Base-by-base conservation (phyloP, 2,888 invertebrate genomes). In the Halocaridina rubra region DNA sequence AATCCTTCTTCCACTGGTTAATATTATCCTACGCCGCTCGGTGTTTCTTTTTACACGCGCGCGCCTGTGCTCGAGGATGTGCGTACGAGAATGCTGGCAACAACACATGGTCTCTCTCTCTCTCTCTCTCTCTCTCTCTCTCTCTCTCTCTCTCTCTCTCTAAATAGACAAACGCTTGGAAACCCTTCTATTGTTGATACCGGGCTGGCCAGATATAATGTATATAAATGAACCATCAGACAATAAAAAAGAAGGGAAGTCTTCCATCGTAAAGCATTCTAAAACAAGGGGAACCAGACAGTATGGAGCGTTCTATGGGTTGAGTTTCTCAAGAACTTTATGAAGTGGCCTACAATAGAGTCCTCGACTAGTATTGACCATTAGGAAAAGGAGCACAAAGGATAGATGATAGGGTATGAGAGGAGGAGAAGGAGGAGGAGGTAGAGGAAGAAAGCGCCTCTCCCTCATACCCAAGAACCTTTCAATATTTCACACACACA, bases 101-200 rank as follows among this genome's bases (percentile, higher is more conserved):
- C 4, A 5, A n/a, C 3, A 59, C 5, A n/a, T 13, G 59, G 22
- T 19, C 61, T 61, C 13, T 61, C 19, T n/a, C 19, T 61, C 13
- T n/a, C 19, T 61, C 61, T 61, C 61, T 61, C 61, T 61, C 61
- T 61, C 61, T 61, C 61, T 61, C 61, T 61, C 61, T 61, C 61
- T 61, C 61, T 61, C 61, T 61, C 61, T 61, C 61, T 61, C 61
- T 61, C 61, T 61, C 61, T 61, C 61, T 61, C n/a, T n/a, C n/a
- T n/a, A n/a, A 53, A 53, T n/a, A 53, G 53, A 53, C 53, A 53
- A 53, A 53, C 53, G 53, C 53, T 53, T n/a, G n/a, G 53, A 19
- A 53, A 53, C 53, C 53, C n/a, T 19, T 53, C 53, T 53, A n/a
- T 53, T 53, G 53, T 53, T 53, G 53, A 19, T n/a, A 53, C 53